phyloP scores from a whole-genome alignment of 2,888 invertebrate species.

The Polyploca ridens region DNA sequence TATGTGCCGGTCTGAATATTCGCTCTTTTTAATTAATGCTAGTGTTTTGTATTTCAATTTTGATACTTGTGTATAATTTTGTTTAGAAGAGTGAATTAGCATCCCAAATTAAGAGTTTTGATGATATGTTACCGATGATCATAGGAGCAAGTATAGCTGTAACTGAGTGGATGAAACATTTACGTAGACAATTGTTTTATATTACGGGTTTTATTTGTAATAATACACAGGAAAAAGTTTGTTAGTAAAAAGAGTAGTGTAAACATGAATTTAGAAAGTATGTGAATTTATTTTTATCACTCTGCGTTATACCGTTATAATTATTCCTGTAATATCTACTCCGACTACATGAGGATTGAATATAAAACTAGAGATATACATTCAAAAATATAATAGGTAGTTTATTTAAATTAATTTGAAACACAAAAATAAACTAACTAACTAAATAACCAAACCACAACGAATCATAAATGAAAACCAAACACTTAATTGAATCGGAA shows the following conservation, averaged over 20 bases:
- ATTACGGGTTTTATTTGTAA: not conserved
- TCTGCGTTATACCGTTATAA: no score
- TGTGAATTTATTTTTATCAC: not conserved
- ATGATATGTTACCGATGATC: constrained; percentile 32
- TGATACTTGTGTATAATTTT: constrained; percentile 49
- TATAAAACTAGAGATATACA: no score
- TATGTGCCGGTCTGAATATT: constrained; percentile 57
- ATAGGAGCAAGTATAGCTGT: constrained; percentile 25
- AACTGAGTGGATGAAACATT: constrained; percentile 18
- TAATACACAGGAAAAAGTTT: not conserved
- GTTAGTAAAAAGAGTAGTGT: not conserved
- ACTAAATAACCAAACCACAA: not conserved
- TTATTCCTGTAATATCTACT: no score
- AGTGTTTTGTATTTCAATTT: constrained; percentile 51
- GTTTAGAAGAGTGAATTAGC: constrained; percentile 33
- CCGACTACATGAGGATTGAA: no score
- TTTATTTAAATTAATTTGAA: no score
- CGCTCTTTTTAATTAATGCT: constrained; percentile 53
- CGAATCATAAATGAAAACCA: not conserved
- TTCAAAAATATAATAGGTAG: no score
- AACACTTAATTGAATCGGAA: constrained; percentile 2
- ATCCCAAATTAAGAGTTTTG: constrained; percentile 32
- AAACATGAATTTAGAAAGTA: no score
- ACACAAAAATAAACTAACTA: no score
- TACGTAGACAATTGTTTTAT: not conserved